Evolutionary conservation across 2,888 invertebrate genomes (phyloP).

Genomic region (Cephus rjabovi): DNA sequence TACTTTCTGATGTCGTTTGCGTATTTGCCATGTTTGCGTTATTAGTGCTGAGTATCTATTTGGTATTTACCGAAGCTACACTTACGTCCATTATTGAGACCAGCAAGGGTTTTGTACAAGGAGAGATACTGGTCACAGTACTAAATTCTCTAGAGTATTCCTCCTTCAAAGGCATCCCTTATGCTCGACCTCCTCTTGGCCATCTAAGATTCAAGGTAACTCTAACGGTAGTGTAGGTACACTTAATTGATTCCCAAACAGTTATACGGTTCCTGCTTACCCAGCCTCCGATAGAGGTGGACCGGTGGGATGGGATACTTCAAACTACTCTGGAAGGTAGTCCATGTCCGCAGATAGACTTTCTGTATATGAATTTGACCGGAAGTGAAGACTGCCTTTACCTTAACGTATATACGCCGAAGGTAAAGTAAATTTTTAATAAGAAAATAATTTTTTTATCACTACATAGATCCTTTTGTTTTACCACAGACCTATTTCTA

Average conservation of each 20-base stretch:
- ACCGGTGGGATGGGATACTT: slow-evolving; percentile 36
- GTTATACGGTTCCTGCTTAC: slow-evolving; percentile 28
- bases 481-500: not conserved
- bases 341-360: slow-evolving; percentile 35
- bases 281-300: slow-evolving; percentile 38
- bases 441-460: not conserved
- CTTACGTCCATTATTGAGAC: slow-evolving; percentile 36
- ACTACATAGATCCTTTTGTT: not conserved
- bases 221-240: not conserved
- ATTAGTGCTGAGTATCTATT: not conserved
- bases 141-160: slow-evolving; percentile 27
- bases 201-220: slow-evolving; percentile 45
- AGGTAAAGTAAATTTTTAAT: slow-evolving; percentile 24
- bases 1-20: too few species aligned
- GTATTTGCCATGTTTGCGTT: not conserved
- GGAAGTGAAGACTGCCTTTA: slow-evolving; percentile 49
- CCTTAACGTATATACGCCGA: slow-evolving; percentile 45
- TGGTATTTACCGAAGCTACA: slow-evolving; percentile 8
- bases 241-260: slow-evolving; percentile 17
- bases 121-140: slow-evolving; percentile 37
- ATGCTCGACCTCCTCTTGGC: slow-evolving; percentile 40
- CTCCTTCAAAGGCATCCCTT: slow-evolving; percentile 47
- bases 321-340: slow-evolving; percentile 28
- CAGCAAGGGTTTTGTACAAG: slow-evolving; percentile 40
- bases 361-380: not conserved